Evolutionary conservation across 2,797 vertebrate genomes (phyloP), one percentile per base, ranked within the genome.

Genomic region (Sparus aurata): DNA sequence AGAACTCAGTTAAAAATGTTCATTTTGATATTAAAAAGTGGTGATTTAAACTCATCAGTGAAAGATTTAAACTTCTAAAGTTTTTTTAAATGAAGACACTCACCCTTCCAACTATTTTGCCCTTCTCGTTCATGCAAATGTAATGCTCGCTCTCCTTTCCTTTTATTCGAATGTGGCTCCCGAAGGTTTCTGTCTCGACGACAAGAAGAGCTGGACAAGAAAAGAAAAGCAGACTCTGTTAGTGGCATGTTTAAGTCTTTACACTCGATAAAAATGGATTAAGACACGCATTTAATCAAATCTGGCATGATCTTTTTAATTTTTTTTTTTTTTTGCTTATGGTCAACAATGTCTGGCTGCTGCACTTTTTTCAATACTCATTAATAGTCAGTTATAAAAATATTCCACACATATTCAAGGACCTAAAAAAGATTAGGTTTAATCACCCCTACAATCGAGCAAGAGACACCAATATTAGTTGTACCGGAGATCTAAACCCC

Each of bases 121-220:
- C 96, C 38, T 95, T 95, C 64, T 96, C 94, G 72, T 94, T 96
- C 96, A 97, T 97, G 92, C 96, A 97, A 71, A 97, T 96, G 91
- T 96, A 97, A 83, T 96, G 94, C 10, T 95, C 93, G n/a, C 95
- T 97, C 85, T 97, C 95, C 74, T 96, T 95, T 66, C 96, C 96
- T 89, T 95, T 95, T 88, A 96, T 96, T 79, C 96, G 94, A 59
- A 97, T 93, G 70, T 95, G 96, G 87, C 96, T 96, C 54, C 96
- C 96, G 25, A 96, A 97, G 1, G 96, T 95, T 84, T 97, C 96
- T 1, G 96, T 96, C 92, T 97, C 96, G 0, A 96, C 96, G 18
- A 95, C 90, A 6, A 97, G 95, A 50, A 96, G 94, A 84, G 96
- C 96, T 97, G 93, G 8, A 92, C 79, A 13, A 72, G 47, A 30